These are phyloP conservation scores for Achlya flavicornis DNA, from an alignment of 2,888 invertebrate genomes.

Conservation along the genomic window DNA sequence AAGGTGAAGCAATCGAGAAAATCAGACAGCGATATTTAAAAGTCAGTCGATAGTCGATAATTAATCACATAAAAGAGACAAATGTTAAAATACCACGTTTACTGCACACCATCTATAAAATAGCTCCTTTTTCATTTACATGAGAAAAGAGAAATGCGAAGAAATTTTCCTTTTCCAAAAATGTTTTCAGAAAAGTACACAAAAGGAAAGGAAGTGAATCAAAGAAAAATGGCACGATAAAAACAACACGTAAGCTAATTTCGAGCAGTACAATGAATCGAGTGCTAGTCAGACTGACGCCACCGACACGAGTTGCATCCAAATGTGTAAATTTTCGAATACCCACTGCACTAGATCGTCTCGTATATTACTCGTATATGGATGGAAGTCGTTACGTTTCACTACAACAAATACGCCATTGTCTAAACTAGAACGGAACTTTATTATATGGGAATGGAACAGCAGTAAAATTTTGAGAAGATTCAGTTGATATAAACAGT, in stretches of 20 bases:
- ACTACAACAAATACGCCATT: conserved; percentile 12
- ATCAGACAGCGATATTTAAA: background rate
- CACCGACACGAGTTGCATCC: conserved; percentile 51
- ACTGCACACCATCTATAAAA: background rate
- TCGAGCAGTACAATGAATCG: conserved; percentile 15
- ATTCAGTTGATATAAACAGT: conserved; percentile 4
- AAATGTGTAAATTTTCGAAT: conserved; percentile 44
- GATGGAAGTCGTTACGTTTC: conserved; percentile 23
- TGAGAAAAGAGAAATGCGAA: background rate
- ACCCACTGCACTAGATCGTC: conserved; percentile 36
- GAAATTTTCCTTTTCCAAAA: background rate
- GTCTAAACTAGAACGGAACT: conserved; percentile 10
- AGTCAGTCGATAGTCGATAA: background rate
- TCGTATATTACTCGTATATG: conserved; percentile 16
- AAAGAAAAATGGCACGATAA: background rate
- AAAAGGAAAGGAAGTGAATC: background rate
- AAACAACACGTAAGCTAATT: conserved; percentile 14
- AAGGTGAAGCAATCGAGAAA: conserved; percentile 2
- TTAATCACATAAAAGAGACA: background rate
- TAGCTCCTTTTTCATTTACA: background rate
- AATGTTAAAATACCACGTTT: background rate
- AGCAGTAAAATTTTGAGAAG: conserved; percentile 10
- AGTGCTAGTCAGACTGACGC: conserved; percentile 30
- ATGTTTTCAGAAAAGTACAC: background rate
- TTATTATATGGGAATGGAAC: background rate